phyloP scores from a whole-genome alignment of 2,113 vertebrate species.

The Carettochelys insculpta region DNA sequence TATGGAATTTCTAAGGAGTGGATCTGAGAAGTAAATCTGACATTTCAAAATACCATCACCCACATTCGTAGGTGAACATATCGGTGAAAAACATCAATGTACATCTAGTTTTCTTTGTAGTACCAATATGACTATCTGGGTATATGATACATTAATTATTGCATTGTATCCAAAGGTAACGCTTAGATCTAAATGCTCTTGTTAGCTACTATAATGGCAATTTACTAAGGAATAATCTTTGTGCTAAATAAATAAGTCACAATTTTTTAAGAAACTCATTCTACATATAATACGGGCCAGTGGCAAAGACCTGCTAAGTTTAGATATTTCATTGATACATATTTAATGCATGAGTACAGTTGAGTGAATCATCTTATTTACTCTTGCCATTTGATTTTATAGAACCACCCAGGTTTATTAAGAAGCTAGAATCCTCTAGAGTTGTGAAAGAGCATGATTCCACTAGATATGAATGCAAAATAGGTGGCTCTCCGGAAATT shows the following conservation, averaged over 20 bases:
- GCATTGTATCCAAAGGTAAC: not conserved
- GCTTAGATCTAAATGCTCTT: too few relatives aligned
- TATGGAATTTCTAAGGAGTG: not conserved
- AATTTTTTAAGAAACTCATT: not conserved
- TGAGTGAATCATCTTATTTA: constrained; percentile 18
- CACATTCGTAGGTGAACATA: not conserved
- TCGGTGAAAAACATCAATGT: not conserved
- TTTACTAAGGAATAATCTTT: not conserved
- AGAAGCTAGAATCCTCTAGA: constrained; percentile 92
- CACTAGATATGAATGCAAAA: constrained; percentile 90
- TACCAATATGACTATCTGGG: not conserved
- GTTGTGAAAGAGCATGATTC: constrained; percentile 89
- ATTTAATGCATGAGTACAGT: not conserved
- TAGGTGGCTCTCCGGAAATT: constrained; percentile 91
- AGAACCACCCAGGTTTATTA: constrained; percentile 97
- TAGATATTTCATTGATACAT: not conserved
- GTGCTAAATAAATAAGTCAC: not conserved
- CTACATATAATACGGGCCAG: not conserved
- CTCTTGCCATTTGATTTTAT: constrained; percentile 79
- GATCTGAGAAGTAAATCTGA: not conserved
- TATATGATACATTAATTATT: not conserved
- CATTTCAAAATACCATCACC: not conserved
- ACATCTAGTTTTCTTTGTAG: not conserved
- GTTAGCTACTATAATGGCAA: not conserved
- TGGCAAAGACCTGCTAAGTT: not conserved